phyloP scores from a whole-genome alignment of 1,140 invertebrate species.

The Hycleus cichorii region DNA sequence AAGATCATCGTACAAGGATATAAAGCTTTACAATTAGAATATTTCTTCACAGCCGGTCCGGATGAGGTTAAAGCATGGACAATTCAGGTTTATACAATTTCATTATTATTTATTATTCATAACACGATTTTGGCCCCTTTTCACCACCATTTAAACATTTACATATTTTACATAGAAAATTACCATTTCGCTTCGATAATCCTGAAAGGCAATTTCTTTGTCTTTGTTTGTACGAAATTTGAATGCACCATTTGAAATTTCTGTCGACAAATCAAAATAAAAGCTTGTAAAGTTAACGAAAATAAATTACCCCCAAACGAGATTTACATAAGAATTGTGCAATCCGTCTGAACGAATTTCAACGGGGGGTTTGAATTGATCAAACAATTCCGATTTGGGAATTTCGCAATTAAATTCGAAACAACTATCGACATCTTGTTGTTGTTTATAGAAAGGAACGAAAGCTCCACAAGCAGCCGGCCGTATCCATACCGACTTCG shows the following conservation, averaged over 20 bases:
- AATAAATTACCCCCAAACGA: constrained; percentile 32
- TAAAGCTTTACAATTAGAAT: constrained; percentile 88
- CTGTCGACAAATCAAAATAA: no score
- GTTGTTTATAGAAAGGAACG: constrained; percentile 76
- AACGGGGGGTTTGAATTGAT: background rate
- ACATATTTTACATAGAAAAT: no score
- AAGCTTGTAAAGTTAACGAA: constrained; percentile 15
- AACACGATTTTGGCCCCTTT: no score
- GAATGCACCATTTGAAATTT: no score
- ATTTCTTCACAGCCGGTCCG: constrained; percentile 95
- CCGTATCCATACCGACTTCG: constrained; percentile 97
- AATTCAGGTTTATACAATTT: constrained; percentile 67
- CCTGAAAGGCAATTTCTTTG: no score
- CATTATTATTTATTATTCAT: background rate
- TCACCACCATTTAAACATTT: no score
- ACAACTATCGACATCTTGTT: constrained; percentile 1
- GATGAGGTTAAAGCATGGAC: constrained; percentile 99
- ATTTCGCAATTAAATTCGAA: background rate
- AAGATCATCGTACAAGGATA: constrained; percentile 98
- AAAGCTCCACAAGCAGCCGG: constrained; percentile 98
- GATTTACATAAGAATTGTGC: constrained; percentile 36
- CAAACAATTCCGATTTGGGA: background rate
- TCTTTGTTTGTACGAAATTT: no score
- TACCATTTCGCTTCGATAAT: no score
- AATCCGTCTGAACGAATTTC: constrained; percentile 1